These are phyloP conservation scores for Pteruthius melanotis DNA, from an alignment of 2,113 vertebrate genomes.

Conservation along the genomic window DNA sequence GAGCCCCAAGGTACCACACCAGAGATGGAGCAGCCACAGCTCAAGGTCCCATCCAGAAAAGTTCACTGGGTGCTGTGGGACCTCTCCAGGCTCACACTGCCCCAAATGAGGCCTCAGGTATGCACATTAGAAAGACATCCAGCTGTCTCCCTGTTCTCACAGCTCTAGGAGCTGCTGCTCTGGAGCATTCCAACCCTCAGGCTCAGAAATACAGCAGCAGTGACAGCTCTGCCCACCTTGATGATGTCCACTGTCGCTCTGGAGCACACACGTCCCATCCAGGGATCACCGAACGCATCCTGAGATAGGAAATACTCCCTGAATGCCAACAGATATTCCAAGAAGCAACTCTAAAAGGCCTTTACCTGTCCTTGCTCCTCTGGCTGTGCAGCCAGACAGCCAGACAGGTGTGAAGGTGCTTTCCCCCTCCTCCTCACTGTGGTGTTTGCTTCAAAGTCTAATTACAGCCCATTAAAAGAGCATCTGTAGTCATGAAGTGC, in stretches of 20 bases:
- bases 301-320: background rate
- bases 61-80: background rate
- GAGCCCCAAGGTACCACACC: background rate
- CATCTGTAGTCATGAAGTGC: background rate
- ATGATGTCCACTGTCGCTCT: background rate
- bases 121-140: background rate
- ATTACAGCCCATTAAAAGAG: background rate
- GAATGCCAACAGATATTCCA: background rate
- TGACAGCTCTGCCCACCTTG: background rate
- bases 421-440: background rate
- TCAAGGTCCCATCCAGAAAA: background rate
- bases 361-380: background rate
- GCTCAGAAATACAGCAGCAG: background rate
- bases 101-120: background rate
- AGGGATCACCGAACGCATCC: background rate
- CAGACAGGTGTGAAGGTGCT: background rate
- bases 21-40: background rate
- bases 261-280: background rate
- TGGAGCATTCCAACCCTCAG: background rate
- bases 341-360: background rate
- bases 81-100: rapidly evolving
- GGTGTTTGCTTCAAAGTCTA: background rate
- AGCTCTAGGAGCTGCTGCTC: background rate
- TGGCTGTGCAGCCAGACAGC: background rate
- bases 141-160: background rate